These are phyloP conservation scores for Cryptotis parvus DNA, from an alignment of 2,113 vertebrate species.

Conservation along the genomic window DNA sequence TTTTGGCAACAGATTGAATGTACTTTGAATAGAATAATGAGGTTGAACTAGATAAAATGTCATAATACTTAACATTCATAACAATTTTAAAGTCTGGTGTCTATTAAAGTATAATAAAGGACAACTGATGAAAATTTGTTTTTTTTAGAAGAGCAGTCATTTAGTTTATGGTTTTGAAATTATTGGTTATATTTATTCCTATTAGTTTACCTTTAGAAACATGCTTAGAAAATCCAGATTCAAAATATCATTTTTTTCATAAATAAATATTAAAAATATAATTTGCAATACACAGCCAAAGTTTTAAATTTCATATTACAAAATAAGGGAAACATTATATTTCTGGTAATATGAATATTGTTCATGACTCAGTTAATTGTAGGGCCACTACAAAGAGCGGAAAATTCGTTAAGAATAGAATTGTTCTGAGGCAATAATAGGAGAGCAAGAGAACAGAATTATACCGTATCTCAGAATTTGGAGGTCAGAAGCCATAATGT, in stretches of 20 bases:
- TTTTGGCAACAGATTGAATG: slow-evolving; percentile 51
- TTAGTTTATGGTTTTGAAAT: slow-evolving; percentile 49
- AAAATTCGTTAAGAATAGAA: slow-evolving; percentile 51
- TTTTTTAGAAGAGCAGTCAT: slow-evolving; percentile 29
- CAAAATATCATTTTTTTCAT: slow-evolving; percentile 22
- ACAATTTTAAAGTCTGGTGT: not conserved
- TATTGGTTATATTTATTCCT: slow-evolving; percentile 21
- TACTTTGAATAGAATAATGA: slow-evolving; percentile 49
- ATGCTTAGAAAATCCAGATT: slow-evolving; percentile 36
- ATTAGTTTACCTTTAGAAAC: slow-evolving; percentile 38
- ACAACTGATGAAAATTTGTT: slow-evolving; percentile 2
- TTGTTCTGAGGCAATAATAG: slow-evolving; percentile 34
- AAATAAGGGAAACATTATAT: slow-evolving; percentile 65
- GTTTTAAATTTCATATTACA: slow-evolving; percentile 60
- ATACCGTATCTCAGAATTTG: not conserved
- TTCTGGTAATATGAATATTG: slow-evolving; percentile 52
- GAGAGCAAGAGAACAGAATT: slow-evolving; percentile 24
- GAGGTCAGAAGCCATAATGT: slow-evolving; percentile 13
- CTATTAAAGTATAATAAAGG: slow-evolving; percentile 33
- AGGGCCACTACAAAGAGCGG: slow-evolving; percentile 20
- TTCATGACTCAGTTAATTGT: slow-evolving; percentile 67
- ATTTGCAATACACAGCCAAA: slow-evolving; percentile 15
- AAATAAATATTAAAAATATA: slow-evolving; percentile 38
- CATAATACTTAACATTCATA: not conserved
- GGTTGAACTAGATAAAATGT: not conserved